Conservation (phyloP, 1,140 invertebrate genomes). For the Galleria mellonella region DNA sequence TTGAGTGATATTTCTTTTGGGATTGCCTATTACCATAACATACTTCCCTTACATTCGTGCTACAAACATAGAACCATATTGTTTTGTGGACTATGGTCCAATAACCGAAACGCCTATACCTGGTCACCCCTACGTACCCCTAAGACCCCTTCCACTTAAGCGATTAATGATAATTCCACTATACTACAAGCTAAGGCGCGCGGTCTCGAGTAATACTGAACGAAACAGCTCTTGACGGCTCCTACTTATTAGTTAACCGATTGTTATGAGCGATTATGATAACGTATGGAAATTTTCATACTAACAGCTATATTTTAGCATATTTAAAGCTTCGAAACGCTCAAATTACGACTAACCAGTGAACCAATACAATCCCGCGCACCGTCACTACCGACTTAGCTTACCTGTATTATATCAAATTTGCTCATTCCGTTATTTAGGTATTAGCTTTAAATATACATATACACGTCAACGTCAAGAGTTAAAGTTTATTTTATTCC, state of each 20-base stretch:
- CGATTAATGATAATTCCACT: conserved; percentile 3
- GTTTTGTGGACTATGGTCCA: too few species aligned
- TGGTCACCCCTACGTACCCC: too few species aligned
- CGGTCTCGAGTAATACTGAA: conserved; percentile 45
- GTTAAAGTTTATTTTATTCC: conserved; percentile 46
- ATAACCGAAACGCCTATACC: too few species aligned
- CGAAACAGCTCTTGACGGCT: neutral
- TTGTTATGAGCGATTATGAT: neutral
- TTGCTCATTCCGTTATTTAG: conserved; percentile 24
- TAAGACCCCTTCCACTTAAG: too few species aligned
- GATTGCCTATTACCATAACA: too few species aligned
- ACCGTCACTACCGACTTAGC: conserved; percentile 49
- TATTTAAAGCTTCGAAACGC: neutral
- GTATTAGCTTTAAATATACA: conserved; percentile 61
- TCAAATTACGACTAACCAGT: neutral
- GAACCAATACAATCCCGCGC: conserved; percentile 22
- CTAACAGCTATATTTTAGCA: neutral
- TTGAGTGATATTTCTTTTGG: too few species aligned
- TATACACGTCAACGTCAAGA: conserved; percentile 61
- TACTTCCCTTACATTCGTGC: too few species aligned
- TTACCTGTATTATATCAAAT: conserved; percentile 53
- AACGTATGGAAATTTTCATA: neutral
- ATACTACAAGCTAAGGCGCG: conserved; percentile 26
- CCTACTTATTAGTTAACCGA: neutral
- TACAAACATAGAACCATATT: too few species aligned